phyloP scores from a whole-genome alignment of 2,113 vertebrate genomes.

The Atrichornis clamosus region DNA sequence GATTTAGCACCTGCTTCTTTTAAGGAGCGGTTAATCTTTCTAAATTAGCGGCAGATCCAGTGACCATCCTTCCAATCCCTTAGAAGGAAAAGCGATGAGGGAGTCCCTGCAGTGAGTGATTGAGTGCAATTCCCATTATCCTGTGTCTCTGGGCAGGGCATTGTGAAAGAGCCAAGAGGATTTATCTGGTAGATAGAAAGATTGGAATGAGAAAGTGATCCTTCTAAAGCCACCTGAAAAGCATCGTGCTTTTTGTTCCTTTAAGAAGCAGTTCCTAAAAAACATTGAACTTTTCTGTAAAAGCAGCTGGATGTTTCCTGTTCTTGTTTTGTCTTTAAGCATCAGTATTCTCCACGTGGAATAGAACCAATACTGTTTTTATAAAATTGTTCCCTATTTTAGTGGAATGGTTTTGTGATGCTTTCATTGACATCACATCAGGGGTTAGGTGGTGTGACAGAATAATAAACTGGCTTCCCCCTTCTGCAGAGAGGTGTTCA shows the following conservation, averaged over 20 bases:
- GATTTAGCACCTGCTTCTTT: neutral
- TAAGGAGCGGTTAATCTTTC: slow-evolving; percentile 13
- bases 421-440: neutral
- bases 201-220: neutral
- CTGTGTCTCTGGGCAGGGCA: neutral
- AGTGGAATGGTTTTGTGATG: neutral
- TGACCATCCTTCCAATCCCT: neutral
- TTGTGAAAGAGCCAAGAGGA: neutral
- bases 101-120: neutral
- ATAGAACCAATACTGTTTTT: neutral
- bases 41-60: neutral
- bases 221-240: neutral
- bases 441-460: neutral
- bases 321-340: neutral
- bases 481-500: neutral
- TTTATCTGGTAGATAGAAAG: neutral
- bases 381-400: neutral
- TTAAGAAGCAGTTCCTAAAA: neutral
- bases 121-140: neutral
- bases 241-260: neutral
- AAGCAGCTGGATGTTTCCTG: neutral
- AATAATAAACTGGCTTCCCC: slow-evolving; percentile 5
- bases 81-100: neutral
- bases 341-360: neutral
- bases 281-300: neutral